Evolutionary conservation across 1,140 invertebrate genomes (phyloP), one percentile per base, ranked within the genome.

Genomic region (Apocrypta bakeri): DNA sequence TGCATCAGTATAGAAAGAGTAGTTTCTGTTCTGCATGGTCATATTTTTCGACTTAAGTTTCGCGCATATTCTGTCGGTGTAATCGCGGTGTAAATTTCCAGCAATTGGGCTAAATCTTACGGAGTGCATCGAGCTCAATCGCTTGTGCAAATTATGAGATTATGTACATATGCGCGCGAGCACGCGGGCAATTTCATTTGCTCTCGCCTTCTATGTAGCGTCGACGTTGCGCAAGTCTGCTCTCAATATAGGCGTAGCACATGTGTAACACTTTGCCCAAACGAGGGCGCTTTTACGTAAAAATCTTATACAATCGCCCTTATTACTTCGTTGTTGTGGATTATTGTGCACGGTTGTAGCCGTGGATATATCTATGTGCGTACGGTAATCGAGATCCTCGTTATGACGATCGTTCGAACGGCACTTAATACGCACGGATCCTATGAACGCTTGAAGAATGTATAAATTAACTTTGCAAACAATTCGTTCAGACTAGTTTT

Each of bases 251-350:
- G 27, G 29, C 12, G 25, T 37, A 2, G 9, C 29, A n/a, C 31
- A 64, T 1, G 40, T 78, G 61, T 24, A 72, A 29, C 27, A 14
- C 33, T 37, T 63, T 37, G 37, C 37, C 63, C 40, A 72, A 78
- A 69, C 78, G 40, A 80, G 78, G 82, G 82, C 82, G 29, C 75
- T 83, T 84, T 86, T 86, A 86, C 84, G 84, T 85, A 83, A 86
- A 82, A 80, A 68, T n/a, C 74, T 86, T 86, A 86, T 82, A 83
- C 79, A 86, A 86, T 78, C 75, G 64, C 42, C 61, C 66, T 73
- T 72, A 73, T 83, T 83, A 64, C 42, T 14, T 24, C 56, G 68
- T 3, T 48, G 27, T 25, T 72, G 40, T 6, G n/a, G n/a, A n/a
- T n/a, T n/a, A 71, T 69, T 63, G 71, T 24, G 24, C 42, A 56